Evolutionary conservation across 2,113 vertebrate genomes (phyloP).

Genomic region (Mus spicilegus): DNA sequence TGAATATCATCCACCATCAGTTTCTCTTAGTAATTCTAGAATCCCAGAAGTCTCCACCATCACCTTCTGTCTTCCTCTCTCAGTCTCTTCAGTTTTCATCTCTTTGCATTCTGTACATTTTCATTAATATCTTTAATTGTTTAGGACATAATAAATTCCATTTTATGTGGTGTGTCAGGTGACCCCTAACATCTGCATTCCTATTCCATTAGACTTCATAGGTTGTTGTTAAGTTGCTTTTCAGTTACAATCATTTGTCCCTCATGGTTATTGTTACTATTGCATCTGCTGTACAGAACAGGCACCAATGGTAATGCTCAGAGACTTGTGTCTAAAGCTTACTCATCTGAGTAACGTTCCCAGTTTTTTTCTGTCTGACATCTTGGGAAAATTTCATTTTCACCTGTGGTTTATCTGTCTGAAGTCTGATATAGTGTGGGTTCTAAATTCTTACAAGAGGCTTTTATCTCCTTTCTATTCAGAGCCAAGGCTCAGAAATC

Average conservation of each 20-base stretch:
- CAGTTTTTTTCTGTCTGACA: not conserved
- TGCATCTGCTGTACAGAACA: not conserved
- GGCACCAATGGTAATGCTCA: not conserved
- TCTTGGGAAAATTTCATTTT: not conserved
- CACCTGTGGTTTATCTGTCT: not conserved
- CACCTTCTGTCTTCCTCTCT: not conserved
- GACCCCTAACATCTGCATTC: not conserved
- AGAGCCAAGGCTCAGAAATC: not conserved
- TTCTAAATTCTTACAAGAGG: not conserved
- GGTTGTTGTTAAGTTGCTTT: not conserved
- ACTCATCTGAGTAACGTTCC: not conserved
- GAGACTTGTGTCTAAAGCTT: not conserved
- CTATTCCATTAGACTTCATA: not conserved
- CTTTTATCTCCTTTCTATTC: not conserved
- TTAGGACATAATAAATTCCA: not conserved
- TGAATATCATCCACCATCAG: not conserved
- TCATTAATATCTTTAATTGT: not conserved
- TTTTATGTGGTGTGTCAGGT: not conserved
- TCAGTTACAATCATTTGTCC: not conserved
- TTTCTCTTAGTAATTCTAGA: not conserved
- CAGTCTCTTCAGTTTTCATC: not conserved
- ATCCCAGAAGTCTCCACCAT: not conserved
- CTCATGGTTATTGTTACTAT: not conserved
- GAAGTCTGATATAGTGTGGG: not conserved
- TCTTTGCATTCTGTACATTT: not conserved